Percentiles rank a stretch among this genome's conserved stretches.
These are phyloP conservation scores for Ranitomeya variabilis DNA, from an alignment of 2,113 vertebrate species.

Conservation along the genomic window DNA sequence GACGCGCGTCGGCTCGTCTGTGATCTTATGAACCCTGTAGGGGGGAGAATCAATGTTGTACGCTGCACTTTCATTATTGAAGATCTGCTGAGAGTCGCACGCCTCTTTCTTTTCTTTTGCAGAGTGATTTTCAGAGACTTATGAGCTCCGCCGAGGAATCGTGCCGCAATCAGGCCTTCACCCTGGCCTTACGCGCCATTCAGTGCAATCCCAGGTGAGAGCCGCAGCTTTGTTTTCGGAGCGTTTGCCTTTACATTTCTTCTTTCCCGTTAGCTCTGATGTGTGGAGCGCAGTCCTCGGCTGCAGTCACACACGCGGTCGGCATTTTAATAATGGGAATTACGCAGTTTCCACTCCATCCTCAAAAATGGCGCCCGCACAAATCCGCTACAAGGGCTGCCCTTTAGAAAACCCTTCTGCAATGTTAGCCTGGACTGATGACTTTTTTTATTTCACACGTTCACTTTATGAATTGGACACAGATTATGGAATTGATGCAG, in stretches of 20 bases:
- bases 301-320: neutral
- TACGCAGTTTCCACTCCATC: neutral
- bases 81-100: constrained; percentile 4
- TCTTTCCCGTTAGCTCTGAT: neutral
- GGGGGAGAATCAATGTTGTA: constrained; percentile 12
- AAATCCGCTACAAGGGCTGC: neutral
- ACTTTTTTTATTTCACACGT: neutral
- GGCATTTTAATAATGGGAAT: neutral
- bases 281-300: neutral
- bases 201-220: constrained; percentile 90
- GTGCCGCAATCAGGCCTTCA: constrained; percentile 92
- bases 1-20: neutral
- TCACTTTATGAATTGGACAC: neutral
- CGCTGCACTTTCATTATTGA: constrained; percentile 11
- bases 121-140: constrained; percentile 93
- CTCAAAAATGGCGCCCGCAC: neutral
- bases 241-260: neutral
- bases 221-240: neutral
- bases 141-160: constrained; percentile 92
- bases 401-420: neutral
- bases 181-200: constrained; percentile 88
- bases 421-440: neutral
- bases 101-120: neutral
- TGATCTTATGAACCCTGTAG: constrained; percentile 7
- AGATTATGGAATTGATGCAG: too few relatives aligned